Conservation (phyloP, 1,140 invertebrate genomes). For the Drosophila rhopaloa region DNA sequence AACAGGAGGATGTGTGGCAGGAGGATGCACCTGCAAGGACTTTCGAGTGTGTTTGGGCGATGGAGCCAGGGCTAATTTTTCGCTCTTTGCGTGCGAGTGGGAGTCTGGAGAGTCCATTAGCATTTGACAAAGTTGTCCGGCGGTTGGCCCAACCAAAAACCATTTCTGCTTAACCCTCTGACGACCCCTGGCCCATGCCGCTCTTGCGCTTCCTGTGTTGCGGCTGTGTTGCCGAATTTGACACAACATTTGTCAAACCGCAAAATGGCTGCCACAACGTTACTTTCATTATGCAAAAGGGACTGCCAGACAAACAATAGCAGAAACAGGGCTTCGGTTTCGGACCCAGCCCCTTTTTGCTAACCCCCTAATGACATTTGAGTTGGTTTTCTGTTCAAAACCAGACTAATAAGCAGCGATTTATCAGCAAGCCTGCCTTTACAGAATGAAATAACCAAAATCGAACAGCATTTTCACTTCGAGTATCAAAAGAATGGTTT, state of each 20-base stretch:
- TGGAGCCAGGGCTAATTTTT: constrained; percentile 67
- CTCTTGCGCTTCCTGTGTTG: constrained; percentile 23
- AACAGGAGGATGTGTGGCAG: constrained; percentile 34
- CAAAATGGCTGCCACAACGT: constrained; percentile 78
- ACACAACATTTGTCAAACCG: constrained; percentile 82
- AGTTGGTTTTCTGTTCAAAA: constrained; percentile 47
- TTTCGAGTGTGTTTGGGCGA: constrained; percentile 27
- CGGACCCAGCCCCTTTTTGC: constrained; percentile 1
- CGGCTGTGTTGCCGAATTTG: constrained; percentile 77
- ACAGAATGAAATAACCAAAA: not conserved
- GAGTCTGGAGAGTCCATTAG: constrained; percentile 68
- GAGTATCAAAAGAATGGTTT: too few relatives aligned
- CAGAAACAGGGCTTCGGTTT: constrained; percentile 10
- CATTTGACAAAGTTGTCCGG: constrained; percentile 80
- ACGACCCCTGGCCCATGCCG: not conserved
- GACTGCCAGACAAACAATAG: constrained; percentile 65
- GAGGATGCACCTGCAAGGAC: constrained; percentile 42
- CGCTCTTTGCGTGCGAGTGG: constrained; percentile 45
- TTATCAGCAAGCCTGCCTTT: constrained; percentile 46
- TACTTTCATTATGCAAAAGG: constrained; percentile 82
- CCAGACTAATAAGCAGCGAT: constrained; percentile 66
- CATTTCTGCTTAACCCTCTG: not conserved
- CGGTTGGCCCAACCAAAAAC: constrained; percentile 24
- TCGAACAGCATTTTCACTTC: not conserved
- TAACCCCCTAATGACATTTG: constrained; percentile 61